Evolutionary conservation across 2,113 vertebrate species (phyloP), one percentile per base, ranked within the genome.

Genomic region (Brachyhypopomus gauderio): DNA sequence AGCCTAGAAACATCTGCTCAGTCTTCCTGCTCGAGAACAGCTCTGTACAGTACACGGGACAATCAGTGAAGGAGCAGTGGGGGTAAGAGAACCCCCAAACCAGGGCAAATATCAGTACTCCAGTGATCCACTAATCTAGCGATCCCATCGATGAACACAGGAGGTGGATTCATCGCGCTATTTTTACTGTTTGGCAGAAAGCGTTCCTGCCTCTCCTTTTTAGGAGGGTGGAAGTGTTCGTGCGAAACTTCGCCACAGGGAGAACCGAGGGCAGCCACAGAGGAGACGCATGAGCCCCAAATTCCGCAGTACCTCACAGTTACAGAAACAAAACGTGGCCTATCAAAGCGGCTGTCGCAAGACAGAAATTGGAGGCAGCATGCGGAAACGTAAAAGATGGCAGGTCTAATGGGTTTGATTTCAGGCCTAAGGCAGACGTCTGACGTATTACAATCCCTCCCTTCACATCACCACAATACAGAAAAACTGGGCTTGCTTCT

Each of bases 361-460:
- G 83, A 70, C 58, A 80, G 72, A 60, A 85, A 77, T 82, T 23
- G 58, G 75, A 58, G 12, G 77, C 69, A 80, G 67, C 81, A 72
- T n/a, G 59, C 14, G 25, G 55, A 83, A 72, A 87, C 70, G 72
- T 84, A 89, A 80, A 78, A 77, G 38, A 78, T 69, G 63, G 62
- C 79, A 81, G 45, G 48, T 41, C 69, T 67, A 83, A 85, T 84
- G 79, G 78, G 85, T 81, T 75, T 87, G 82, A 85, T 83, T 83
- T 83, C 63, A 58, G 80, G 69, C 52, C 22, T 58, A 34, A 22
- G 86, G 72, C 41, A 59, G 80, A 85, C 71, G 48, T 55, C 22
- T 63, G 80, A 82, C 77, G 83, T 85, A 85, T 81, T 69, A 66
- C 60, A 17, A 52, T 22, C 19, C 74, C 45, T 63, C 30, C 19